Percentiles rank a stretch among this genome's conserved stretches.
These are phyloP conservation scores for Pachycephus smyrnensis DNA, from an alignment of 2,888 invertebrate species.

Conservation along the genomic window DNA sequence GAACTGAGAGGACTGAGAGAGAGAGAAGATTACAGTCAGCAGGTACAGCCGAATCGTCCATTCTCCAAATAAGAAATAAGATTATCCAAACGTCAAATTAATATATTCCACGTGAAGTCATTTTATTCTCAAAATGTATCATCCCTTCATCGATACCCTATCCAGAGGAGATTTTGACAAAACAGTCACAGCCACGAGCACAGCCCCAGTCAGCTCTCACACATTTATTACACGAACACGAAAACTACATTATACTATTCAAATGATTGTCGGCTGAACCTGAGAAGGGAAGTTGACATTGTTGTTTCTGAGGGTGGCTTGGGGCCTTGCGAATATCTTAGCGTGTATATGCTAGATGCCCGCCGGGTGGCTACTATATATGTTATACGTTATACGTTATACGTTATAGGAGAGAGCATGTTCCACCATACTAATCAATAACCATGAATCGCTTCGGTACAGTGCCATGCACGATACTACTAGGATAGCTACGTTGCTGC, in stretches of 20 bases:
- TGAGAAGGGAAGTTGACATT: constrained; percentile 61
- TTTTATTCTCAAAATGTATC: not conserved
- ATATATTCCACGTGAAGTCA: not conserved
- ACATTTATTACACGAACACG: constrained; percentile 41
- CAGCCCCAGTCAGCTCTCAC: not conserved
- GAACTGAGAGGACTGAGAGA: not conserved
- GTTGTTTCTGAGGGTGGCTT: constrained; percentile 63
- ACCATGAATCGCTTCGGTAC: constrained; percentile 57
- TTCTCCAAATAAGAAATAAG: not conserved
- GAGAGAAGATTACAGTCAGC: not conserved
- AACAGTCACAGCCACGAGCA: not conserved
- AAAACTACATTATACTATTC: constrained; percentile 61
- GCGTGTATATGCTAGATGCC: constrained; percentile 41
- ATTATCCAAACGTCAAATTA: not conserved
- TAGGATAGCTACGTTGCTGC: constrained; percentile 24
- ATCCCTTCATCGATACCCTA: not conserved
- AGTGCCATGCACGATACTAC: constrained; percentile 49
- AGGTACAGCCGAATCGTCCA: not conserved
- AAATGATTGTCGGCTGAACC: constrained; percentile 52
- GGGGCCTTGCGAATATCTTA: constrained; percentile 60
- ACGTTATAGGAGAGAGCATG: constrained; percentile 41
- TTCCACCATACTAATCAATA: constrained; percentile 56
- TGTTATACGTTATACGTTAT: constrained; percentile 15
- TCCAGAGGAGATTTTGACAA: not conserved
- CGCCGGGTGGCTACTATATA: constrained; percentile 25